phyloP scores from a whole-genome alignment of 2,888 invertebrate species.

The Ceraclea dissimilis region DNA sequence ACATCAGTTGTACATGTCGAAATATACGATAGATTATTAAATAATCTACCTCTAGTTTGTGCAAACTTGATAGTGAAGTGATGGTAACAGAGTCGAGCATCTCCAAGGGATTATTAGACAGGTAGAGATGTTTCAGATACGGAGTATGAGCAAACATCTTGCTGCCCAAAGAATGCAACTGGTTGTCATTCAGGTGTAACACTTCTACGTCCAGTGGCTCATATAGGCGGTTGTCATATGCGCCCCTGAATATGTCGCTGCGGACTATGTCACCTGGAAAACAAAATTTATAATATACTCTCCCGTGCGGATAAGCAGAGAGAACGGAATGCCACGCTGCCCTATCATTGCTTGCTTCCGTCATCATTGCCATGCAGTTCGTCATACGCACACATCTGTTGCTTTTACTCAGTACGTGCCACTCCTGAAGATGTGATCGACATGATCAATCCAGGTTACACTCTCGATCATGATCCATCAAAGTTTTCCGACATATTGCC shows the following conservation, averaged over 20 bases:
- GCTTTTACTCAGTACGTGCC: too few species aligned
- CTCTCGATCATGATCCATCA: too few species aligned
- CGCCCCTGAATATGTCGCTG: slow-evolving; percentile 60
- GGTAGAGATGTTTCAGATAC: slow-evolving; percentile 49
- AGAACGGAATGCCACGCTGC: too few species aligned
- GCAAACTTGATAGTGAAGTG: slow-evolving; percentile 48
- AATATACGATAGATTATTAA: background rate
- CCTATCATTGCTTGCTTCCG: background rate
- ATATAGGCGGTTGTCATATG: slow-evolving; percentile 49
- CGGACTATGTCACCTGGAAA: slow-evolving; percentile 51
- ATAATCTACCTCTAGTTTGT: slow-evolving; percentile 38
- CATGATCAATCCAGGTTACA: too few species aligned
- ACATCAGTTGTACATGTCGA: background rate
- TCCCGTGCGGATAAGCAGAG: background rate
- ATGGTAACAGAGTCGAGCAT: slow-evolving; percentile 53
- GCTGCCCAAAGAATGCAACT: slow-evolving; percentile 53
- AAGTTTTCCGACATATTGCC: too few species aligned
- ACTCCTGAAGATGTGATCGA: too few species aligned
- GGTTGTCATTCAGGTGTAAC: slow-evolving; percentile 56
- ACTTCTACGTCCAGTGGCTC: slow-evolving; percentile 52
- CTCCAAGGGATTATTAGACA: slow-evolving; percentile 55
- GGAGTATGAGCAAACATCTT: slow-evolving; percentile 59
- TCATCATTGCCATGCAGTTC: background rate
- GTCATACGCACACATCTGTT: too few species aligned
- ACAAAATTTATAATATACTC: background rate